These are phyloP conservation scores for Alectura lathami DNA, from an alignment of 2,113 vertebrate genomes.

Conservation along the genomic window DNA sequence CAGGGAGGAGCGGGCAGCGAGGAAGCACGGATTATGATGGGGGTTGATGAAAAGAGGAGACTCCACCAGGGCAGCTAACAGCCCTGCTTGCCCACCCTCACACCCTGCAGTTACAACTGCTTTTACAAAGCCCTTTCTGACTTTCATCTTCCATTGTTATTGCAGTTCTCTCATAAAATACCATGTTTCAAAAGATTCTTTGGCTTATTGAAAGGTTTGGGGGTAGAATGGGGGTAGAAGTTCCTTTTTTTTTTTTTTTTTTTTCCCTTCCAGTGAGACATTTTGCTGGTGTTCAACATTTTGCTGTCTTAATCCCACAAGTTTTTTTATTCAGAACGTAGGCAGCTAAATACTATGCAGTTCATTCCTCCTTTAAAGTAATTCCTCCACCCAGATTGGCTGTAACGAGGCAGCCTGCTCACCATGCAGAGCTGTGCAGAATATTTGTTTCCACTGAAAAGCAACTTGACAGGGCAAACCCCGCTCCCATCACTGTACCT, in stretches of 20 bases:
- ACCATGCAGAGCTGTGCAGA: not conserved
- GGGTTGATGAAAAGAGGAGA: not conserved
- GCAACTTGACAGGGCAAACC: not conserved
- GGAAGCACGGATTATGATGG: not conserved
- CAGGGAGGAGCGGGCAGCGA: not conserved
- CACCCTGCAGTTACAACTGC: not conserved
- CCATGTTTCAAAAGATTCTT: not conserved
- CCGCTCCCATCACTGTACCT: not conserved
- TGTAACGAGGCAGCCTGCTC: not conserved
- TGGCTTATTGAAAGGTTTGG: not conserved
- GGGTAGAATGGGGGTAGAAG: not conserved
- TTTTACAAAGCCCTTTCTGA: not conserved
- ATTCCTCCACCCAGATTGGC: not conserved
- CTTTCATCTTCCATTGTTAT: not conserved
- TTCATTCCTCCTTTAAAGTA: not conserved
- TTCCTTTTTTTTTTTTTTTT: accelerated
- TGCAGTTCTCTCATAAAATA: not conserved
- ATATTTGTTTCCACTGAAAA: not conserved
- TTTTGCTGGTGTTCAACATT: not conserved
- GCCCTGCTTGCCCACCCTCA: not conserved
- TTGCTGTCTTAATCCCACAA: not conserved
- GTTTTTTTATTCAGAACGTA: not conserved
- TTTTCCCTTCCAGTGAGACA: not conserved
- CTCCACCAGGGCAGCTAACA: not conserved
- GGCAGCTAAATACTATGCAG: not conserved